Conservation (phyloP, 2,888 invertebrate genomes). For the Nephrocerus scutellatus region DNA sequence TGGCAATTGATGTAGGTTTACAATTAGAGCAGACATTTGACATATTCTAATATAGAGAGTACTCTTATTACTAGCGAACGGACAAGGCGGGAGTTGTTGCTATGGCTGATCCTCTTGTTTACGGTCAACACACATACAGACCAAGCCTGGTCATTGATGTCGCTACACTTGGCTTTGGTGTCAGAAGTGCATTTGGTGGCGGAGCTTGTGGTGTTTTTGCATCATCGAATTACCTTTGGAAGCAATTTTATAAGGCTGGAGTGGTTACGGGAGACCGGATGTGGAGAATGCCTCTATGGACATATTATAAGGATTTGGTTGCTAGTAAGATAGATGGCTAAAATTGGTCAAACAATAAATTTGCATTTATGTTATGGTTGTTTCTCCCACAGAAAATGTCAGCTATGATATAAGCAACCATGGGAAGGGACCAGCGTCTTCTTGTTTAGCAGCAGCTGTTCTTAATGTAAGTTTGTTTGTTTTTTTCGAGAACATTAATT, state of each 20-base stretch:
- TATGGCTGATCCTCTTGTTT: slow-evolving; percentile 70
- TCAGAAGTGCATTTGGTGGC: slow-evolving; percentile 49
- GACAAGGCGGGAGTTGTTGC: slow-evolving; percentile 69
- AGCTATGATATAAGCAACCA: slow-evolving; percentile 53
- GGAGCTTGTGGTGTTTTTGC: slow-evolving; percentile 51
- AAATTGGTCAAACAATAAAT: no score
- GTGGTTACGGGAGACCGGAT: slow-evolving; percentile 51
- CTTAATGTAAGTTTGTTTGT: no score
- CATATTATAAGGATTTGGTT: slow-evolving; percentile 22
- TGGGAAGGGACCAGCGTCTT: slow-evolving; percentile 51
- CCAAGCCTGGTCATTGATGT: slow-evolving; percentile 50
- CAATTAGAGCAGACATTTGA: no score
- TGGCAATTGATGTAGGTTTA: no score
- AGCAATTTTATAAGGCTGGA: slow-evolving; percentile 48
- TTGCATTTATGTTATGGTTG: no score
- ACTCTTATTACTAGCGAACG: no score
- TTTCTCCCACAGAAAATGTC: slow-evolving; percentile 10
- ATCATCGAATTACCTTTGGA: slow-evolving; percentile 47
- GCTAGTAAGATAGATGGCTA: no score
- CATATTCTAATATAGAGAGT: no score
- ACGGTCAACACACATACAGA: slow-evolving; percentile 59
- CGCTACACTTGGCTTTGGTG: slow-evolving; percentile 48
- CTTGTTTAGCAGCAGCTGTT: slow-evolving; percentile 61
- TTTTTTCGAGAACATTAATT: no score
- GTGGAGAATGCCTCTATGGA: slow-evolving; percentile 54